These are phyloP conservation scores for Brotula barbata DNA, from an alignment of 2,797 vertebrate genomes.

Conservation along the genomic window DNA sequence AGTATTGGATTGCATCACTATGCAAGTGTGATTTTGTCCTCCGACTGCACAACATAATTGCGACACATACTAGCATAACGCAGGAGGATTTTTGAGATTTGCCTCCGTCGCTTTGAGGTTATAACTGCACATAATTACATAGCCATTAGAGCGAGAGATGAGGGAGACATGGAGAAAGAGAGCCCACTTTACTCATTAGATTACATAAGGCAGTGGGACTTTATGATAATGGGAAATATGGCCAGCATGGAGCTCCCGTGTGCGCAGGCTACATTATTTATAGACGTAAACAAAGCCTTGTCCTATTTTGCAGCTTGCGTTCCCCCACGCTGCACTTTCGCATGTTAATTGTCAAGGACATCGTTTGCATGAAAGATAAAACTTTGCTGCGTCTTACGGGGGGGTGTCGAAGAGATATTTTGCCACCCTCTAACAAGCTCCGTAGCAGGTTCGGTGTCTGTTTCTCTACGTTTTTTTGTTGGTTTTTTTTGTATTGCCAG, in stretches of 20 bases:
- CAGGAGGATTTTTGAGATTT: slow-evolving; percentile 25
- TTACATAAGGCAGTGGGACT: slow-evolving; percentile 48
- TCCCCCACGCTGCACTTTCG: slow-evolving; percentile 30
- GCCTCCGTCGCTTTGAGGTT: slow-evolving; percentile 36
- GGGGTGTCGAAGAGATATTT: slow-evolving; percentile 13
- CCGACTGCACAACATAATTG: not conserved
- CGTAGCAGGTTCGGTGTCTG: not conserved
- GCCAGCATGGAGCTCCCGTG: slow-evolving; percentile 31
- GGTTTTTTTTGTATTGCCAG: not conserved
- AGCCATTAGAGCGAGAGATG: slow-evolving; percentile 35
- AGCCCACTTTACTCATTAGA: slow-evolving; percentile 48
- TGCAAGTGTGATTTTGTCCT: not conserved
- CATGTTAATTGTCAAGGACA: slow-evolving; percentile 50
- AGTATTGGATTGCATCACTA: not conserved
- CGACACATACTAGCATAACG: not conserved
- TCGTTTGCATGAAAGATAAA: slow-evolving; percentile 26
- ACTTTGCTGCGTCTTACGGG: slow-evolving; percentile 17
- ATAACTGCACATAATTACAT: slow-evolving; percentile 51
- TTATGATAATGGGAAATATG: slow-evolving; percentile 48
- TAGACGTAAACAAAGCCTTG: slow-evolving; percentile 54
- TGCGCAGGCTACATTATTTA: slow-evolving; percentile 58
- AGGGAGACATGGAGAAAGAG: slow-evolving; percentile 25
- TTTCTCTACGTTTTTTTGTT: slow-evolving; percentile 16
- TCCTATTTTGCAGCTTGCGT: slow-evolving; percentile 46
- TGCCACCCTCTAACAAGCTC: not conserved